phyloP scores from a whole-genome alignment of 2,113 vertebrate genomes.

The Tapirus terrestris region DNA sequence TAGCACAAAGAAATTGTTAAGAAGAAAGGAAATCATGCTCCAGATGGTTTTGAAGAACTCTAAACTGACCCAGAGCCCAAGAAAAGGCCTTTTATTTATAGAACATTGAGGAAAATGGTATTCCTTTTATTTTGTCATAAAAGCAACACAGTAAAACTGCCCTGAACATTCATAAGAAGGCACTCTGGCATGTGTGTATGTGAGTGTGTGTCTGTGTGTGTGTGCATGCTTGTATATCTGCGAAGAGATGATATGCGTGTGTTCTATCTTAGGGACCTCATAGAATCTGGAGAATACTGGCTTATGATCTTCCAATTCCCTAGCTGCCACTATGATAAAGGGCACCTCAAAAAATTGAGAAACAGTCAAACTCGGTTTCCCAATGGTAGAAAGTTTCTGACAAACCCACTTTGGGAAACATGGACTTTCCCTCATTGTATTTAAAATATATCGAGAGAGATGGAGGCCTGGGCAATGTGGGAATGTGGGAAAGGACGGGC shows the following conservation, averaged over 20 bases:
- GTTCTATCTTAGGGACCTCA: not conserved
- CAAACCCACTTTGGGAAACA: not conserved
- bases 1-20: conserved; percentile 75
- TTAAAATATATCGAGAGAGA: not conserved
- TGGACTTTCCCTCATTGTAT: not conserved
- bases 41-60: conserved; percentile 73
- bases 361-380: not conserved
- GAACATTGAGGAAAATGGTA: not conserved
- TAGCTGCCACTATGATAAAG: not conserved
- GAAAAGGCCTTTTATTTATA: conserved; percentile 55
- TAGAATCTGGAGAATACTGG: not conserved
- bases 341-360: not conserved
- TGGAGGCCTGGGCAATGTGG: not conserved
- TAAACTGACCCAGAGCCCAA: conserved; percentile 61
- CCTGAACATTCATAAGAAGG: not conserved
- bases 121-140: conserved; percentile 41
- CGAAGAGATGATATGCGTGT: not conserved
- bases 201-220: accelerated
- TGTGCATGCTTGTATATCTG: not conserved
- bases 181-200: accelerated
- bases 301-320: not conserved
- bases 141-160: not conserved
- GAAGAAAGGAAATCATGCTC: conserved; percentile 67
- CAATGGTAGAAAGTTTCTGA: not conserved
- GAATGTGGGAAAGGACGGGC: not conserved